Base-by-base conservation (phyloP, 2,888 invertebrate species). In the Eulithis testata region DNA sequence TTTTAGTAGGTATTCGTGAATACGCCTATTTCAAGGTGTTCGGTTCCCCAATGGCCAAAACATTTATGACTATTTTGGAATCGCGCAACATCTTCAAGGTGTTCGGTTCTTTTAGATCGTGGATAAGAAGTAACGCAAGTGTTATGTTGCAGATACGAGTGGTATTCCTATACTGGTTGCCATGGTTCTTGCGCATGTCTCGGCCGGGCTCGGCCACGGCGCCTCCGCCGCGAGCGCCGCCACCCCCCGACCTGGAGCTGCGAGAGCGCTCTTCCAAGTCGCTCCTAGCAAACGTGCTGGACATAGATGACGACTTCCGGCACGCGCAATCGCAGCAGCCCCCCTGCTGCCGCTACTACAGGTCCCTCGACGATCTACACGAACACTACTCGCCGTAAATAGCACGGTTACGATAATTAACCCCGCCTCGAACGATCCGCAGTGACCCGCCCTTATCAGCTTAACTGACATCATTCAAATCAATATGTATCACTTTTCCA, bases 161-260 rank as follows among this genome's bases (percentile, higher is more conserved):
- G 83, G 96, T 99, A 86, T 98, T 99, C 93, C 95, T 99, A 83
- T 97, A 97, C 91, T 99, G 99, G 98, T 94, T 99, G 91, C 99
- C 99, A 79, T 98, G 98, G 96, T 92, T 99, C 80, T 95, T 99
- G 86, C 96, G 99, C 83, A 99, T 99, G 99, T 96, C 96, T 81
- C 94, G 95, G 83, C 95, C 95, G 74, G 95, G 95, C 78, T 92
- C 95, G 80, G 94, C 94, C 72, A 94, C 94, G 82, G 93, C 94
- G 68, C 94, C 95, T 69, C 94, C 95, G 73, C 93, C 95, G 80
- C 96, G 97, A 86, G 95, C 95, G 87, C 94, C 96, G 84, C 96
- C 97, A 84, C 95, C 97, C 89, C 95, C 96, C 63, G 97, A 98
- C 91, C 94, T 97, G 85, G 97, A 97, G 93, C 94, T 98, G 84